phyloP scores from a whole-genome alignment of 2,888 invertebrate genomes.

The Allacma fusca region DNA sequence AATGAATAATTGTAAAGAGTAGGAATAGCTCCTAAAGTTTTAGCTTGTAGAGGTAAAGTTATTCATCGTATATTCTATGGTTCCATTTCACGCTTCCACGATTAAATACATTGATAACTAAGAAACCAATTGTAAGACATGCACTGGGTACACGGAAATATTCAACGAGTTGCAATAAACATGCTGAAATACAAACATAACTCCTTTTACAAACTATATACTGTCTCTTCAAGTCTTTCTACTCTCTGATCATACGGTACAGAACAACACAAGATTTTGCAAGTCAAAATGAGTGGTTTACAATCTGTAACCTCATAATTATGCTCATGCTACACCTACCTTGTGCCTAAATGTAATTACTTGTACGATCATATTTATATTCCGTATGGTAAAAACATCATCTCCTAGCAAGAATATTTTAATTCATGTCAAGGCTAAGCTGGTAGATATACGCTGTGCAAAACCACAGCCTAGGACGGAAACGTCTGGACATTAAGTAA shows the following conservation, averaged over 20 bases:
- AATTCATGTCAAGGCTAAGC: slow-evolving; percentile 5
- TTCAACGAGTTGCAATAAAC: background rate
- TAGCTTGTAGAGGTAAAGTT: background rate
- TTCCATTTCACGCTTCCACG: slow-evolving; percentile 7
- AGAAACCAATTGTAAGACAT: background rate
- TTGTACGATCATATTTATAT: background rate
- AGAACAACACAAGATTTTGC: background rate
- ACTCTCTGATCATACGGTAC: background rate
- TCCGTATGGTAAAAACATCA: slow-evolving; percentile 6
- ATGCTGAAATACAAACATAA: background rate
- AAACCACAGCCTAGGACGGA: slow-evolving; percentile 1
- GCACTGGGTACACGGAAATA: background rate
- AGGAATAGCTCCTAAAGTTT: background rate
- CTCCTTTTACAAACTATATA: background rate
- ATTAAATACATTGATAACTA: background rate
- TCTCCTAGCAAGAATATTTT: background rate
- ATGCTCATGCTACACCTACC: background rate
- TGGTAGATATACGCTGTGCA: background rate
- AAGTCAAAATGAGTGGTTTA: slow-evolving; percentile 8
- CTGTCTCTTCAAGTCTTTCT: background rate
- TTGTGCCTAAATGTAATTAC: background rate
- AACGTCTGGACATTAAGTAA: slow-evolving; percentile 16
- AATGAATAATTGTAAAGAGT: background rate
- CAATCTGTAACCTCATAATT: background rate
- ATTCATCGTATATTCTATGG: background rate